Conservation (phyloP, 2,797 vertebrate species). For the Mormyrus hasselquistii region DNA sequence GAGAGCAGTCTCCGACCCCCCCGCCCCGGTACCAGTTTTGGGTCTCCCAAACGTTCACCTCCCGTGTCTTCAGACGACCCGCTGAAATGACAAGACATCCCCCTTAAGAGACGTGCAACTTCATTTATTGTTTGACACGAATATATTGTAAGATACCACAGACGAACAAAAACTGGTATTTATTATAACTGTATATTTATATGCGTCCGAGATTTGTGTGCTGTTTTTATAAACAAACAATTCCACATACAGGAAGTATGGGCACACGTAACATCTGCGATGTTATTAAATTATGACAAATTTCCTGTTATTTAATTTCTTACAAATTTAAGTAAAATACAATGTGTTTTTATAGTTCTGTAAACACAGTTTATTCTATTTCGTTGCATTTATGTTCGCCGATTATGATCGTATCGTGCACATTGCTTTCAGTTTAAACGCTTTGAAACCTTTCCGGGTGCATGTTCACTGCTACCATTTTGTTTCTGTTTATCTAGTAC, state of each 20-base stretch:
- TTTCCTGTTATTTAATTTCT: background rate
- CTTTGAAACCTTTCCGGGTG: background rate
- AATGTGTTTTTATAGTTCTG: background rate
- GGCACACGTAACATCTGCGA: background rate
- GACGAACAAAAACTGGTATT: background rate
- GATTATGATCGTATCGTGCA: background rate
- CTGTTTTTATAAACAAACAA: background rate
- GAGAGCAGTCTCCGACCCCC: background rate
- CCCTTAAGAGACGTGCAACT: background rate
- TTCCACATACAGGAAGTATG: background rate
- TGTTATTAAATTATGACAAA: background rate
- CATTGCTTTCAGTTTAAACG: background rate
- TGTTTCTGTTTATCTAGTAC: constrained; percentile 15
- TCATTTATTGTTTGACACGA: background rate
- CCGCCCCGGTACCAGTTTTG: background rate
- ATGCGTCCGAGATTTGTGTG: background rate
- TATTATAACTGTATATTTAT: background rate
- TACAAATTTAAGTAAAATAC: background rate
- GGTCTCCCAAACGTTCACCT: background rate
- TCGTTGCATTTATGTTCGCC: background rate
- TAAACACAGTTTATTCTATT: background rate
- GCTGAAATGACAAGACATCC: background rate
- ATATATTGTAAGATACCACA: background rate
- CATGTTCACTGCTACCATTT: constrained; percentile 22
- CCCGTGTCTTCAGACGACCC: background rate